A percentile compares a stretch with the other conserved stretches of the same genome.
These are phyloP conservation scores for Brevipalpus yothersi DNA, from an alignment of 1,140 invertebrate species.

Conservation along the genomic window DNA sequence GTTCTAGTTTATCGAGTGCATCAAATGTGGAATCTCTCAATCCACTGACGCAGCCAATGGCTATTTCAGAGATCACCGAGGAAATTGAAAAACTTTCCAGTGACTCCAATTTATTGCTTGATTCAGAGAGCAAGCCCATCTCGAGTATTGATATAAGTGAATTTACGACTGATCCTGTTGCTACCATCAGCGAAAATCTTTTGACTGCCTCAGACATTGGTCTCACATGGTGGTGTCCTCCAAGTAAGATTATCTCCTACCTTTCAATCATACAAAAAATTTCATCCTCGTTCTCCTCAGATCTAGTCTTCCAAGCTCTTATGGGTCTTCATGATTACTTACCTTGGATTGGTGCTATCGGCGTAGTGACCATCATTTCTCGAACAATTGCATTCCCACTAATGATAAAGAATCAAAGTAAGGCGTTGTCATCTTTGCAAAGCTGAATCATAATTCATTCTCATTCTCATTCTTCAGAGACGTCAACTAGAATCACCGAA, in stretches of 20 bases:
- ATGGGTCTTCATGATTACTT: constrained; percentile 18
- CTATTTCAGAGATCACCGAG: neutral
- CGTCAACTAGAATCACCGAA: neutral
- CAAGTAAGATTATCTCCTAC: neutral
- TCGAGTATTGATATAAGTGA: neutral
- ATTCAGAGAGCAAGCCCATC: neutral
- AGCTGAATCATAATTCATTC: neutral
- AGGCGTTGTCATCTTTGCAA: neutral
- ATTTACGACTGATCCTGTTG: neutral
- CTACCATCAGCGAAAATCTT: neutral
- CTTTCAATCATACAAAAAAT: neutral
- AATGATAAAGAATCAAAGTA: constrained; percentile 43
- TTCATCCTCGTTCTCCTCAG: neutral
- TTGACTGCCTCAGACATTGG: neutral
- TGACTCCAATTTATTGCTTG: neutral
- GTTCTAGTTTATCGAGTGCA: too few species aligned
- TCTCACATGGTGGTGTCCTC: neutral
- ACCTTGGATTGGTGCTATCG: constrained; percentile 74
- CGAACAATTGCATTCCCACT: constrained; percentile 52
- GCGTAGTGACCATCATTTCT: constrained; percentile 47
- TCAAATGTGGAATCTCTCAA: too few species aligned
- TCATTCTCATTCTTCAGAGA: neutral
- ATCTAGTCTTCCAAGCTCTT: neutral
- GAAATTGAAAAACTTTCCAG: neutral
- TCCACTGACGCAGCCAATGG: neutral